Percentiles rank a stretch among this genome's conserved stretches.
Evolutionary conservation across 2,797 vertebrate genomes (phyloP).

Genomic region (Petrocephalus schoutedeni): DNA sequence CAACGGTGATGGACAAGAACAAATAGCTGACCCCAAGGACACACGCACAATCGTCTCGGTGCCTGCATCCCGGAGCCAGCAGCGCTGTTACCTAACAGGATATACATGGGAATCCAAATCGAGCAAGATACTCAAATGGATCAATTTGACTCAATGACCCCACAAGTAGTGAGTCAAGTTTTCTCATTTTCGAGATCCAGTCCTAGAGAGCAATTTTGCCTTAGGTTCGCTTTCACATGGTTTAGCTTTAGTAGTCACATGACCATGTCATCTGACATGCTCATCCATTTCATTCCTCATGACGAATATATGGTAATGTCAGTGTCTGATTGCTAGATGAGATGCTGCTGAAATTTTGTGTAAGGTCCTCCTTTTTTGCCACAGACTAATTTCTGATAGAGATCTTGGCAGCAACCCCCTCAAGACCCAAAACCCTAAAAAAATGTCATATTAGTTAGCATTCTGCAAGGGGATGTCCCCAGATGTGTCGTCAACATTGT

Average conservation of each 20-base stretch:
- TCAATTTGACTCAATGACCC: background rate
- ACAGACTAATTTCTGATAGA: background rate
- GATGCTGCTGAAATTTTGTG: background rate
- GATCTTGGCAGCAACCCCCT: background rate
- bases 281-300: background rate
- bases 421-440: background rate
- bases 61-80: background rate
- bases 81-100: background rate
- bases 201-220: background rate
- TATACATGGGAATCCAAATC: background rate
- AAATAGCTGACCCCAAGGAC: constrained; percentile 15
- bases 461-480: background rate
- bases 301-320: background rate
- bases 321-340: background rate
- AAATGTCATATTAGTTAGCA: background rate
- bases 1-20: constrained; percentile 24
- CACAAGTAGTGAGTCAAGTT: background rate
- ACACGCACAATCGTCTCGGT: background rate
- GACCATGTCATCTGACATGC: background rate
- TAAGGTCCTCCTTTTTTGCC: background rate
- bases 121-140: background rate
- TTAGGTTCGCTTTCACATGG: background rate
- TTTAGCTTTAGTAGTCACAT: background rate
- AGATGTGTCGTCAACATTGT: background rate
- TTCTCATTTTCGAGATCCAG: background rate